phyloP scores from a whole-genome alignment of 1,140 invertebrate genomes.

The Mycetomoellerius zeteki region DNA sequence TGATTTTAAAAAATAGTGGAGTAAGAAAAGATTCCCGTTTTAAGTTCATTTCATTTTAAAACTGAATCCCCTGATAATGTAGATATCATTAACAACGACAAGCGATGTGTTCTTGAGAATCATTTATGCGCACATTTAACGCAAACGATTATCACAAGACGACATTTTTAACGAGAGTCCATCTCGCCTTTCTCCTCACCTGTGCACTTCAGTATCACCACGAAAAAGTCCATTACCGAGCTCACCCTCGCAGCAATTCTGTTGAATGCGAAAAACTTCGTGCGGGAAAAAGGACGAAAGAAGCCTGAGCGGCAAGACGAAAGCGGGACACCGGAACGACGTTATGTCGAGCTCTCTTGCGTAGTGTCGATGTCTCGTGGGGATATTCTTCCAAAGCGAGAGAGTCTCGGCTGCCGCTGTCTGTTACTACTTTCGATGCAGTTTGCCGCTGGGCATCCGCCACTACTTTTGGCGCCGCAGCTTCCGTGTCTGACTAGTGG shows the following conservation, averaged over 20 bases:
- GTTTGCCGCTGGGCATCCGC: neutral
- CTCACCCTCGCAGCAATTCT: conserved; percentile 38
- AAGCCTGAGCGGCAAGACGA: neutral
- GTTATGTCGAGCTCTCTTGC: conserved; percentile 52
- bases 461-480: neutral
- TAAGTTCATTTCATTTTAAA: neutral
- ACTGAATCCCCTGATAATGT: conserved; percentile 26
- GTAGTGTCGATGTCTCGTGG: conserved; percentile 42
- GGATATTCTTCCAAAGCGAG: conserved; percentile 19
- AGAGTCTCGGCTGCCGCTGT: conserved; percentile 15
- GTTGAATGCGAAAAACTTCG: conserved; percentile 51
- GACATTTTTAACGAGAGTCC: conserved; percentile 51
- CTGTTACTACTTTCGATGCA: conserved; percentile 25
- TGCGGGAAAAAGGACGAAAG: conserved; percentile 17
- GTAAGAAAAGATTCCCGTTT: neutral
- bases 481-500: neutral
- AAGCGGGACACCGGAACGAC: conserved; percentile 36
- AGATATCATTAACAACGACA: conserved; percentile 26
- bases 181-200: neutral
- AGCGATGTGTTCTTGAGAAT: neutral
- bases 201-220: neutral
- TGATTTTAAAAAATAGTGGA: neutral
- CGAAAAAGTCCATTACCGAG: conserved; percentile 60
- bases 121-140: neutral
- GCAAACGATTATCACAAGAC: conserved; percentile 32